These are phyloP conservation scores for Cephus pygmeus DNA, from an alignment of 2,888 invertebrate genomes.

Conservation along the genomic window DNA sequence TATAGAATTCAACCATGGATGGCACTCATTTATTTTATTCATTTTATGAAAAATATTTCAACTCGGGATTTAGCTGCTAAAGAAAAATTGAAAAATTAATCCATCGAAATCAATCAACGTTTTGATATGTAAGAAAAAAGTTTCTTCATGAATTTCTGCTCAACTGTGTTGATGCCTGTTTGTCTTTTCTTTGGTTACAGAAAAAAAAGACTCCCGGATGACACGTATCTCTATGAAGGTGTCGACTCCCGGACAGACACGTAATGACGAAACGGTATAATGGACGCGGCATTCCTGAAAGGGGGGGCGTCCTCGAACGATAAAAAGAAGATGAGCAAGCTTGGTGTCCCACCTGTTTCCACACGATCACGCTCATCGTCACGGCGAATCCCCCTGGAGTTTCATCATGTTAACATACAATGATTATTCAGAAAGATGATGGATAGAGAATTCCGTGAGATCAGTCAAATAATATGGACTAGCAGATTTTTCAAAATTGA, in stretches of 20 bases:
- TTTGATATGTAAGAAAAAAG: background rate
- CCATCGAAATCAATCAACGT: background rate
- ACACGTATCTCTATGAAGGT: slow-evolving; percentile 8
- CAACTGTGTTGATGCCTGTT: background rate
- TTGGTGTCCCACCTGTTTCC: slow-evolving; percentile 8
- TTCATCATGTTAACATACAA: background rate
- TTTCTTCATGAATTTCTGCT: background rate
- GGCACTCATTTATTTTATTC: background rate
- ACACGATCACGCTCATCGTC: slow-evolving; percentile 2
- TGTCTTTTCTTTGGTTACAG: background rate
- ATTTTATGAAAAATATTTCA: background rate
- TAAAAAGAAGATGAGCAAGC: background rate
- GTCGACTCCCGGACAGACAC: slow-evolving; percentile 1
- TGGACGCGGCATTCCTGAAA: slow-evolving; percentile 11
- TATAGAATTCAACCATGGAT: background rate
- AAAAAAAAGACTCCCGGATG: background rate
- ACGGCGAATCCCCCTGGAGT: background rate
- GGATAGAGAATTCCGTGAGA: background rate
- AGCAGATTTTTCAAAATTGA: background rate
- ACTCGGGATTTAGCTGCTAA: background rate
- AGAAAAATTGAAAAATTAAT: background rate
- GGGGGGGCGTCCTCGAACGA: background rate
- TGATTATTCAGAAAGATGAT: background rate
- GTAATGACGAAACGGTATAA: slow-evolving; percentile 11
- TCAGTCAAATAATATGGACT: background rate